Percentiles rank a stretch among this genome's conserved stretches.
Evolutionary conservation across 2,113 vertebrate species (phyloP).

Genomic region (Capreolus pygargus): DNA sequence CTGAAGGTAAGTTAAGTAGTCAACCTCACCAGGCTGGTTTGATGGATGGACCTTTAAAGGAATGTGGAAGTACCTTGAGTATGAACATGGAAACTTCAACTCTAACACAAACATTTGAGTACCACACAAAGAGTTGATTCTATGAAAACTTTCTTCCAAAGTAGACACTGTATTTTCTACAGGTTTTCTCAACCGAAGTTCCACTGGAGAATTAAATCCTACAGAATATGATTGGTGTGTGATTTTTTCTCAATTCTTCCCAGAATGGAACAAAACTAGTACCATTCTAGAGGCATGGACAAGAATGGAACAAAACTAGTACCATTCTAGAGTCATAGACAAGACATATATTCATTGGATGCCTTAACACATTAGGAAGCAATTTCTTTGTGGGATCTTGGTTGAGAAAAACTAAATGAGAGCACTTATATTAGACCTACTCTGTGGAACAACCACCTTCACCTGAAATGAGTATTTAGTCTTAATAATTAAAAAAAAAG

Average conservation of each 20-base stretch:
- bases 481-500: neutral
- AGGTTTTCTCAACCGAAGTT: neutral
- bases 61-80: neutral
- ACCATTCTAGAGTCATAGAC: neutral
- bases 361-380: neutral
- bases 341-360: neutral
- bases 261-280: neutral
- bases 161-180: neutral
- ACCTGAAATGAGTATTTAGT: neutral
- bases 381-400: neutral
- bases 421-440: neutral
- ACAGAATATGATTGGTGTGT: neutral
- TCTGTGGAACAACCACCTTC: neutral
- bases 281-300: neutral
- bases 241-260: neutral
- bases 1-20: neutral
- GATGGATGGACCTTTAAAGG: neutral
- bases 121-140: neutral
- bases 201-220: neutral
- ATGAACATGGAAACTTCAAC: neutral
- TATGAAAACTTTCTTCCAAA: constrained; percentile 6
- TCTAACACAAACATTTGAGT: neutral
- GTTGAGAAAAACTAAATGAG: neutral
- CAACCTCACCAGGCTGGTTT: neutral
- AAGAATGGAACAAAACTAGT: neutral